Evolutionary conservation across 2,113 vertebrate species (phyloP), one percentile per base, ranked within the genome.

Genomic region (Nyctibius bracteatus): DNA sequence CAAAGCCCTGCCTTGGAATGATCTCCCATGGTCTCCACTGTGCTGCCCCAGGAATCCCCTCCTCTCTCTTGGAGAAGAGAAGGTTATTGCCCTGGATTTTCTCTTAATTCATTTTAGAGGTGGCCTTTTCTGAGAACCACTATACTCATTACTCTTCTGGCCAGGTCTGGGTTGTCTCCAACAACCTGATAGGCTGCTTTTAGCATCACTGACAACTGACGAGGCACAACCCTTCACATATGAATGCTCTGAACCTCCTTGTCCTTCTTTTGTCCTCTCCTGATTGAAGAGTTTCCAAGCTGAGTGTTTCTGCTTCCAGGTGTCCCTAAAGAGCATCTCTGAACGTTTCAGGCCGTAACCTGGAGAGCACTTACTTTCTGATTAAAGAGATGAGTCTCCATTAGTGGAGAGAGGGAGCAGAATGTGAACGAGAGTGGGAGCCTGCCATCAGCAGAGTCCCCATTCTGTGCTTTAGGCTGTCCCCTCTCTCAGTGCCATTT

Each of bases 341-440:
- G 52, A 79, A 75, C 3, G 0, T 79, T 78, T 63, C 82, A 93
- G 84, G 55, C 85, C 58, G 71, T 66, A 94, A 88, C 72, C 65
- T 74, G 85, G 74, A 90, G 84, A 92, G 57, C 57, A 35, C 72
- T 91, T 83, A 70, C 81, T 84, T 54, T 73, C 84, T 91, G 73
- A 92, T 95, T 92, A 79, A 82, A 95, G 59, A 67, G 33, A 67
- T 52, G 80, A 91, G 52, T 81, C 41, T 92, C 66, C 72, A 47
- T 94, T 90, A 80, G 88, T 16, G 55, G 41, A 86, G 85, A 90
- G 73, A 94, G 59, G 81, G 51, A 95, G 89, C 67, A 88, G 81
- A 86, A 79, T 72, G 70, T 66, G 79, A 81, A 81, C 9, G 1
- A 92, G 72, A 81, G 35, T 8, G 35, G 87, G 78, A 91, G 62